Percentiles rank a stretch among this genome's conserved stretches.
Evolutionary conservation across 2,888 invertebrate species (phyloP).

Genomic region (Gisinianus flammeolus): DNA sequence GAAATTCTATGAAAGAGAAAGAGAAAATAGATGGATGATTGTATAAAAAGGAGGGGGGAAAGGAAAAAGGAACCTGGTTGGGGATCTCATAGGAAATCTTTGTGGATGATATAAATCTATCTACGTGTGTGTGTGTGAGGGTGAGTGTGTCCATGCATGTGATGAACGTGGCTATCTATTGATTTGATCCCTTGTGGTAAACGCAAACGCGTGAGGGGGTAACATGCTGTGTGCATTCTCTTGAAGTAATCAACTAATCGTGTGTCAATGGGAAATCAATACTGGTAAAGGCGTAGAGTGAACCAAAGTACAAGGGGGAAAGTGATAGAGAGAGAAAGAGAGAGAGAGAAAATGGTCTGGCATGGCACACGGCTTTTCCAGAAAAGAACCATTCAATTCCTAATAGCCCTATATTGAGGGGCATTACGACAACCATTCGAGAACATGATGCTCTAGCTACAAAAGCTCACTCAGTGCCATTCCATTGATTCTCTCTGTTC

Average conservation of each 20-base stretch:
- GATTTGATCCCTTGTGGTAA: constrained; percentile 47
- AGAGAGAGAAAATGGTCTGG: neutral
- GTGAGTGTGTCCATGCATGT: neutral
- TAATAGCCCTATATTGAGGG: constrained; percentile 47
- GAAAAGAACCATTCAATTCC: constrained; percentile 44
- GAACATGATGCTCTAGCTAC: constrained; percentile 42
- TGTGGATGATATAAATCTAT: neutral
- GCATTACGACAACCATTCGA: constrained; percentile 45
- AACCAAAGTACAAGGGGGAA: neutral
- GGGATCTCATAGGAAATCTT: too few species aligned
- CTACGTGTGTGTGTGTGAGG: neutral
- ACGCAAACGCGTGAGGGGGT: constrained; percentile 42
- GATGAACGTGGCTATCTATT: constrained; percentile 26
- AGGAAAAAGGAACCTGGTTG: neutral
- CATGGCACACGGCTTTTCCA: constrained; percentile 23
- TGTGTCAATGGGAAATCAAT: constrained; percentile 53
- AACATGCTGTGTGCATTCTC: constrained; percentile 30
- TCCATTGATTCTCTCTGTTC: neutral
- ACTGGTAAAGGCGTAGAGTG: neutral
- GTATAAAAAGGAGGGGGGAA: neutral
- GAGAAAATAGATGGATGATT: neutral
- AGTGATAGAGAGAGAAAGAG: constrained; percentile 6
- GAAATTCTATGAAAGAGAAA: neutral
- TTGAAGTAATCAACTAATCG: constrained; percentile 52
- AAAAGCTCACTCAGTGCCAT: constrained; percentile 16